These are phyloP conservation scores for Parapsyche elsis DNA, from an alignment of 1,140 invertebrate species.

Conservation along the genomic window DNA sequence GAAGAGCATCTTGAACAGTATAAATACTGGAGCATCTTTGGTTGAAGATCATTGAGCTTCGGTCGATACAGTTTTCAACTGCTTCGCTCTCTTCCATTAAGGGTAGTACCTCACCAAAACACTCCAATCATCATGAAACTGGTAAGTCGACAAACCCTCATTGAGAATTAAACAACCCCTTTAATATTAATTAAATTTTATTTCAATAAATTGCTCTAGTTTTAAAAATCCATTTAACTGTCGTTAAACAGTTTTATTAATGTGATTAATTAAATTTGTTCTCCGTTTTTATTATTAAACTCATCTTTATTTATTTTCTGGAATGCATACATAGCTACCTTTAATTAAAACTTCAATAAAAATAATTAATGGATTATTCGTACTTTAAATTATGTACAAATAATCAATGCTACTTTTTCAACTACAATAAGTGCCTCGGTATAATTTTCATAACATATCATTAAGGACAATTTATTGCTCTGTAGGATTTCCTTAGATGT, in stretches of 20 bases:
- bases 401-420: too few relatives aligned
- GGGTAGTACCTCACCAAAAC: constrained; percentile 31
- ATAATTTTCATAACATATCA: too few relatives aligned
- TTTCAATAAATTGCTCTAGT: background rate
- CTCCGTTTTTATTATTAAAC: too few relatives aligned
- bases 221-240: background rate
- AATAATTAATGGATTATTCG: too few relatives aligned
- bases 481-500: too few relatives aligned
- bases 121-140: constrained; percentile 49
- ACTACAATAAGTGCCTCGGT: too few relatives aligned
- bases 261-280: too few relatives aligned
- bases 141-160: constrained; percentile 36
- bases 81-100: constrained; percentile 27
- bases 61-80: constrained; percentile 54
- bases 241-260: background rate
- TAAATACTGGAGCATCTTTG: constrained; percentile 57
- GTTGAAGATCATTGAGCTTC: constrained; percentile 45
- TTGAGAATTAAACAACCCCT: background rate
- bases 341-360: too few relatives aligned
- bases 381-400: too few relatives aligned
- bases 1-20: constrained; percentile 53
- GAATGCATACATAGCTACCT: too few relatives aligned
- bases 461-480: too few relatives aligned
- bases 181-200: background rate
- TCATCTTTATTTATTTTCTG: too few relatives aligned